A percentile compares a stretch with the other conserved stretches of the same genome.
Evolutionary conservation across 2,888 invertebrate genomes (phyloP).

Genomic region (Cotesia congregata): DNA sequence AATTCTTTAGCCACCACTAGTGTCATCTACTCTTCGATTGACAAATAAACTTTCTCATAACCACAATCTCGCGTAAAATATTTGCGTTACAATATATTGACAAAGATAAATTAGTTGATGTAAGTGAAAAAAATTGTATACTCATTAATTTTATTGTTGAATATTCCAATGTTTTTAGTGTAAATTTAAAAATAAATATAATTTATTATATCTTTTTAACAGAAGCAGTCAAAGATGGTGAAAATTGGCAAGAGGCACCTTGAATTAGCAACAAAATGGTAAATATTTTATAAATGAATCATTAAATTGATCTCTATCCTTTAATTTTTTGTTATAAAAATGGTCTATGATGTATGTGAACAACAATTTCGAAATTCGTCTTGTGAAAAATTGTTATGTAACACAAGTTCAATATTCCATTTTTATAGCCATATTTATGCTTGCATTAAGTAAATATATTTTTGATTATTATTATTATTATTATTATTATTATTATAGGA

Average conservation of each 20-base stretch:
- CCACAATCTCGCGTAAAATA: too few species aligned
- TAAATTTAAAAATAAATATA: background rate
- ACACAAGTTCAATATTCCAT: background rate
- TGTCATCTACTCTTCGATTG: too few species aligned
- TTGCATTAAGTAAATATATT: background rate
- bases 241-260: constrained; percentile 38
- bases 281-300: constrained; percentile 28
- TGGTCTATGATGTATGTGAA: background rate
- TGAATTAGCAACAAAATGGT: constrained; percentile 46
- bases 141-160: too few species aligned
- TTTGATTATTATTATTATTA: too few species aligned
- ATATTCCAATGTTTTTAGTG: background rate
- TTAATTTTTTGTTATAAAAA: background rate
- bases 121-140: too few species aligned
- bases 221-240: constrained; percentile 4
- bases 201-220: background rate
- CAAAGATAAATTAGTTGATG: too few species aligned
- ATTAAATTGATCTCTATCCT: constrained; percentile 22
- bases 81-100: too few species aligned
- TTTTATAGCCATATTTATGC: background rate
- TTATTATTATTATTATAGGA: constrained; percentile 65
- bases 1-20: too few species aligned
- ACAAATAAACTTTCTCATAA: too few species aligned
- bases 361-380: background rate
- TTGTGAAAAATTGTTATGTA: background rate